Evolutionary conservation across 2,888 invertebrate species (phyloP).

Genomic region (Melieria picta): DNA sequence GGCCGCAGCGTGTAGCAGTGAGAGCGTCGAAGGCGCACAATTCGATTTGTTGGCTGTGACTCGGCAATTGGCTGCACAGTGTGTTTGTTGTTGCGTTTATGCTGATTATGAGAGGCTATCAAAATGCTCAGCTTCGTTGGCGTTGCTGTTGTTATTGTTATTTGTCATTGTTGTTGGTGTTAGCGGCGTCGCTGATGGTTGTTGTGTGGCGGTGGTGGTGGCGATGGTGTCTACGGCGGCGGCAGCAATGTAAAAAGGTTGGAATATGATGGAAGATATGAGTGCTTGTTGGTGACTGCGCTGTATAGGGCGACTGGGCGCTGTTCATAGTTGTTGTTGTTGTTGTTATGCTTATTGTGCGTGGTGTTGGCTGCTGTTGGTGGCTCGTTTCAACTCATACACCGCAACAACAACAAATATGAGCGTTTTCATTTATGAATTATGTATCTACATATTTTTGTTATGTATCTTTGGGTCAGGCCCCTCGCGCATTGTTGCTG

Average conservation of each 20-base stretch:
- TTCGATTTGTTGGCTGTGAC: no score
- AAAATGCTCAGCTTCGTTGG: conserved; percentile 40
- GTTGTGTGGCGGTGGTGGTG: conserved; percentile 4
- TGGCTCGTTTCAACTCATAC: conserved; percentile 44
- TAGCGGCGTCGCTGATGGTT: no score
- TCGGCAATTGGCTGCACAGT: no score
- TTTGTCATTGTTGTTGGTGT: conserved; percentile 37
- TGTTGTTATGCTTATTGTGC: conserved; percentile 33
- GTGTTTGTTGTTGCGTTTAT: conserved; percentile 47
- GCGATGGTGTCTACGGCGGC: no score
- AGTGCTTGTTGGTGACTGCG: conserved; percentile 41
- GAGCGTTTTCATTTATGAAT: conserved; percentile 60
- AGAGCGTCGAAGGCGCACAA: no score
- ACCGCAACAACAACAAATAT: conserved; percentile 52
- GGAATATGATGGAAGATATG: conserved; percentile 61
- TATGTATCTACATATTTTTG: conserved; percentile 52
- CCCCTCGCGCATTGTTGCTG: conserved; percentile 23
- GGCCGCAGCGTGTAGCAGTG: no score
- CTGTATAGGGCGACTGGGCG: conserved; percentile 33
- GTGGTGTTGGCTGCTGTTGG: conserved; percentile 28
- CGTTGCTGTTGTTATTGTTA: neutral
- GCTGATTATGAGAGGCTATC: conserved; percentile 60
- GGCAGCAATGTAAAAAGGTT: conserved; percentile 40
- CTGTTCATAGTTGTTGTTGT: conserved; percentile 38
- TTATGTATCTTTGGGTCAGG: conserved; percentile 22